phyloP scores from a whole-genome alignment of 1,140 invertebrate species.

The Drosophila miranda region DNA sequence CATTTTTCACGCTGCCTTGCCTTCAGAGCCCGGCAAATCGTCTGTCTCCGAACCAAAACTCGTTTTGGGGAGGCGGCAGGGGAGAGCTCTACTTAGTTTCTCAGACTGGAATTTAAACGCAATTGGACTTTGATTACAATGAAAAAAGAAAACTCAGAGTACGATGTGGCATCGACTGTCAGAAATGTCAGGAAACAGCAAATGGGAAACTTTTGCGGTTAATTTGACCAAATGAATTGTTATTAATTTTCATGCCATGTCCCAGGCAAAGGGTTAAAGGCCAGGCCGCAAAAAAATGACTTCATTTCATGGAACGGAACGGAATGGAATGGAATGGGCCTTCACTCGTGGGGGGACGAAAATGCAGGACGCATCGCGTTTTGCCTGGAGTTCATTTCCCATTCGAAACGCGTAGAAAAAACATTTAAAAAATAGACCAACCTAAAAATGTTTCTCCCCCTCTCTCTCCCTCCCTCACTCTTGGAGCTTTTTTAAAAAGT shows the following conservation, averaged over 20 bases:
- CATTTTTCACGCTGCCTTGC: conserved; percentile 50
- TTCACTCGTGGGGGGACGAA: no score
- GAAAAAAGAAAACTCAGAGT: conserved; percentile 17
- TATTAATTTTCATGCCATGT: conserved; percentile 17
- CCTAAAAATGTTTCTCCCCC: conserved; percentile 26
- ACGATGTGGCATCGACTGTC: background rate
- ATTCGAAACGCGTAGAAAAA: conserved; percentile 29
- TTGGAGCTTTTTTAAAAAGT: conserved; percentile 11
- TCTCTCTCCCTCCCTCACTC: background rate
- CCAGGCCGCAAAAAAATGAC: conserved; percentile 9
- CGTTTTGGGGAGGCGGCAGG: conserved; percentile 27
- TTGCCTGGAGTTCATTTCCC: conserved; percentile 1
- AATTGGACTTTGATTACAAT: conserved; percentile 62
- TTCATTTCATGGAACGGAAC: conserved; percentile 6
- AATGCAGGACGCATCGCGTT: conserved; percentile 22
- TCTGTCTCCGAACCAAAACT: conserved; percentile 40
- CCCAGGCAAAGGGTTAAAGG: conserved; percentile 6
- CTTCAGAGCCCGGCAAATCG: conserved; percentile 2
- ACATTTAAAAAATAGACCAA: conserved; percentile 54
- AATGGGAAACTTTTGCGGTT: conserved; percentile 22
- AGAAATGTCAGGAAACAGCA: no score
- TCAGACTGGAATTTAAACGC: conserved; percentile 43
- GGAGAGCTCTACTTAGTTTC: conserved; percentile 23
- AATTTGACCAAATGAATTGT: conserved; percentile 19
- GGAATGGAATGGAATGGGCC: background rate